These are phyloP conservation scores for Cassiopea andromeda DNA, from an alignment of 30 jellyfish, hydroid and myxozoan genomes.

Conservation along the genomic window DNA sequence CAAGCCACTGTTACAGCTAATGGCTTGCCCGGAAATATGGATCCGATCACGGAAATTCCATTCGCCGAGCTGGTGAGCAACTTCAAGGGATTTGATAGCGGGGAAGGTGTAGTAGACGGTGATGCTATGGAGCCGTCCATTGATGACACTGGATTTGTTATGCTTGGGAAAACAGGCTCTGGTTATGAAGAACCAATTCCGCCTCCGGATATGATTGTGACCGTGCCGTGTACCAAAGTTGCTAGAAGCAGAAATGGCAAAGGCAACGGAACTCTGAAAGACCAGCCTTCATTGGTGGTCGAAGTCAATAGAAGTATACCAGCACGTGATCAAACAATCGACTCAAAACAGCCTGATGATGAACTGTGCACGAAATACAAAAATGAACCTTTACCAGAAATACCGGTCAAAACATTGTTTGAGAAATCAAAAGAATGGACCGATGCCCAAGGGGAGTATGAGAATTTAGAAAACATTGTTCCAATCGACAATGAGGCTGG, in stretches of 20 bases:
- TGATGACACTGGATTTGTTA: slow-evolving; percentile 26
- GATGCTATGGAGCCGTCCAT: neutral
- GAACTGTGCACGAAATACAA: slow-evolving; percentile 17
- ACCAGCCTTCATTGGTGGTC: neutral
- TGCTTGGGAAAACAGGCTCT: slow-evolving; percentile 37
- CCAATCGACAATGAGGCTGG: neutral
- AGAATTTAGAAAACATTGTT: slow-evolving; percentile 5
- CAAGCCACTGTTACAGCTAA: slow-evolving; percentile 37
- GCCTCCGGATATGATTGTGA: slow-evolving; percentile 32
- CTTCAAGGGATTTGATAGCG: slow-evolving; percentile 47
- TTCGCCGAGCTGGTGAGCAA: slow-evolving; percentile 47
- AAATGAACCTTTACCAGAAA: slow-evolving; percentile 56
- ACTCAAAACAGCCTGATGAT: slow-evolving; percentile 6
- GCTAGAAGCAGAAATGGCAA: neutral
- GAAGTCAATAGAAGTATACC: neutral
- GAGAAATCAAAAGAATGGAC: slow-evolving; percentile 62
- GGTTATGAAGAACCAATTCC: slow-evolving; percentile 68
- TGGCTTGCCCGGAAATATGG: slow-evolving; percentile 40
- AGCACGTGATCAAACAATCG: neutral
- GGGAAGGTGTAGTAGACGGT: slow-evolving; percentile 2
- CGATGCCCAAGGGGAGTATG: slow-evolving; percentile 15
- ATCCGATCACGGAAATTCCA: slow-evolving; percentile 44
- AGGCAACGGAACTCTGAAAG: slow-evolving; percentile 21
- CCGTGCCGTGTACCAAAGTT: slow-evolving; percentile 61
- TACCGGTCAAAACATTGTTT: slow-evolving; percentile 47